These are phyloP conservation scores for Cynopterus sphinx DNA, from an alignment of 2,797 vertebrate species.

Conservation along the genomic window DNA sequence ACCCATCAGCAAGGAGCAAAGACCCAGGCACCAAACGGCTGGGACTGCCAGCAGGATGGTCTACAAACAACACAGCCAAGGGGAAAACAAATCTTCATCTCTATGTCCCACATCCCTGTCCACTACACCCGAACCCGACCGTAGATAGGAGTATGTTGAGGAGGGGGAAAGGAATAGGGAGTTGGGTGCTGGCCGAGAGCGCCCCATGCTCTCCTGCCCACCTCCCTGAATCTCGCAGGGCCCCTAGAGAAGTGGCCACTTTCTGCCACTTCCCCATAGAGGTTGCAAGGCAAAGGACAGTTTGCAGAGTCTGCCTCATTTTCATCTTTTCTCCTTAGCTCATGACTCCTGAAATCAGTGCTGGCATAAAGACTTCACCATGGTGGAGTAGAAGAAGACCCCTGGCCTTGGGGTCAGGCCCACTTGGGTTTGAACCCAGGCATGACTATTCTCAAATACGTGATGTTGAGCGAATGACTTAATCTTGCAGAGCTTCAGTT, in stretches of 20 bases:
- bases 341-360: not conserved
- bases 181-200: not conserved
- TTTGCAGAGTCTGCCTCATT: not conserved
- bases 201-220: not conserved
- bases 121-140: not conserved
- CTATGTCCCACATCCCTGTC: not conserved
- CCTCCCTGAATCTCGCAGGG: not conserved
- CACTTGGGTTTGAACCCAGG: not conserved
- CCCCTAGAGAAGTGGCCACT: no score
- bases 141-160: not conserved
- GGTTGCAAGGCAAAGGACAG: not conserved
- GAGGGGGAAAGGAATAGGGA: not conserved
- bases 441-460: not conserved
- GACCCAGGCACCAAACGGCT: not conserved
- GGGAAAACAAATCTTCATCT: not conserved
- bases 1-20: not conserved
- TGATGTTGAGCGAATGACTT: not conserved
- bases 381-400: not conserved
- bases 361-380: not conserved
- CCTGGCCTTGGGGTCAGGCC: not conserved
- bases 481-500: no score
- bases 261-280: fast-evolving
- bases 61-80: not conserved
- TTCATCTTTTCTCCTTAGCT: not conserved
- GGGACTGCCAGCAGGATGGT: not conserved